Conservation (phyloP, 2,888 invertebrate genomes). For the Zygothrica quintamaculata region DNA sequence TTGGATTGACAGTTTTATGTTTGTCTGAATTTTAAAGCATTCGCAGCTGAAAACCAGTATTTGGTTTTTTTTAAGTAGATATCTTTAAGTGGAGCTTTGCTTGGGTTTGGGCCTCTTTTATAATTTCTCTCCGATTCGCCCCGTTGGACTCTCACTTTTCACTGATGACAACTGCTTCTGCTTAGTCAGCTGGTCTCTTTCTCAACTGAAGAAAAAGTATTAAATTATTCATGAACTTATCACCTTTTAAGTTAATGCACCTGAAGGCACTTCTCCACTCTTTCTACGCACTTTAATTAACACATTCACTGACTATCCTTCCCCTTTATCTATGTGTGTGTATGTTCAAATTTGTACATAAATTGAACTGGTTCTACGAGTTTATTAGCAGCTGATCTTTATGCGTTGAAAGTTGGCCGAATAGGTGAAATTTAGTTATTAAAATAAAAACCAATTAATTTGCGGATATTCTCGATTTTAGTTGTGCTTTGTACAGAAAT, state of each 20-base stretch:
- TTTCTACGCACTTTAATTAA: constrained; percentile 13
- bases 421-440: constrained; percentile 6
- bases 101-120: constrained; percentile 49
- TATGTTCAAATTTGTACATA: neutral
- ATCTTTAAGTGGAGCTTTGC: constrained; percentile 30
- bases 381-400: constrained; percentile 13
- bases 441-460: no score
- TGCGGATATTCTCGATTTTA: neutral
- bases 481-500: neutral
- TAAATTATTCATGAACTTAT: constrained; percentile 24
- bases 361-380: constrained; percentile 46
- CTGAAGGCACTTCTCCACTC: constrained; percentile 29
- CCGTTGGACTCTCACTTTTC: constrained; percentile 78
- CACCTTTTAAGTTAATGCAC: constrained; percentile 52
- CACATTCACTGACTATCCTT: no score
- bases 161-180: constrained; percentile 7
- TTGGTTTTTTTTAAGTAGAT: constrained; percentile 34
- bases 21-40: constrained; percentile 25
- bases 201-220: no score
- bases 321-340: no score
- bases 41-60: constrained; percentile 68
- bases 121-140: constrained; percentile 68
- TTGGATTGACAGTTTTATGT: constrained; percentile 60
- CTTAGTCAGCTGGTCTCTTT: constrained; percentile 8
- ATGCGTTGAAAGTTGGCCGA: constrained; percentile 45